Evolutionary conservation across 2,888 invertebrate species (phyloP), one percentile per base, ranked within the genome.

Genomic region (Sepioteuthis lessoniana): DNA sequence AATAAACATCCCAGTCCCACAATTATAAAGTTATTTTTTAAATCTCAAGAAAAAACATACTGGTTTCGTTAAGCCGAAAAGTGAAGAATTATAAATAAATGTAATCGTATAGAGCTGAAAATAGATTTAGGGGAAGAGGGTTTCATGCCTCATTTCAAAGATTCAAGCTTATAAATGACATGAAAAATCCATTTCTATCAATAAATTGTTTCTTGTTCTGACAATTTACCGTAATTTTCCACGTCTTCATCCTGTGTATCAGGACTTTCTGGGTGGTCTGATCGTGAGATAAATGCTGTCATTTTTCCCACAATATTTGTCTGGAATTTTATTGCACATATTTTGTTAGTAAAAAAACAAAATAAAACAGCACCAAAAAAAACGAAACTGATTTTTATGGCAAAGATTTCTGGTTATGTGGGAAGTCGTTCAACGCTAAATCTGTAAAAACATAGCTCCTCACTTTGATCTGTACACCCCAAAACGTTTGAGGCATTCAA

Each of bases 101-200:
- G 8, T 76, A 76, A 31, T 76, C 76, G n/a, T 31, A 16, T 16
- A n/a, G 31, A 76, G 10, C 10, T 76, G n/a, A 13, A 10, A 76
- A 76, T n/a, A n/a, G n/a, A n/a, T 13, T n/a, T n/a, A 76, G 16
- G 31, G n/a, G 13, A 76, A 5, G n/a, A 31, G 16, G n/a, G 31
- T 31, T 76, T 76, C 76, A n/a, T n/a, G 76, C n/a, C 76, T 76
- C 76, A n/a, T 76, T 76, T 76, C 76, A n/a, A 76, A 76, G n/a
- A 76, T 31, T 76, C 10, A 13, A 31, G 10, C 76, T 31, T 31
- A 31, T n/a, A 10, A n/a, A 76, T n/a, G 76, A n/a, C 31, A 76
- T 76, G 76, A 31, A 76, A 76, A 76, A n/a, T 10, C 31, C 76
- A n/a, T 76, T 76, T 10, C 76, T n/a, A 4, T 2, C 60, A 19